phyloP scores from a whole-genome alignment of 2,797 vertebrate genomes.

The Sebastes glaucus region DNA sequence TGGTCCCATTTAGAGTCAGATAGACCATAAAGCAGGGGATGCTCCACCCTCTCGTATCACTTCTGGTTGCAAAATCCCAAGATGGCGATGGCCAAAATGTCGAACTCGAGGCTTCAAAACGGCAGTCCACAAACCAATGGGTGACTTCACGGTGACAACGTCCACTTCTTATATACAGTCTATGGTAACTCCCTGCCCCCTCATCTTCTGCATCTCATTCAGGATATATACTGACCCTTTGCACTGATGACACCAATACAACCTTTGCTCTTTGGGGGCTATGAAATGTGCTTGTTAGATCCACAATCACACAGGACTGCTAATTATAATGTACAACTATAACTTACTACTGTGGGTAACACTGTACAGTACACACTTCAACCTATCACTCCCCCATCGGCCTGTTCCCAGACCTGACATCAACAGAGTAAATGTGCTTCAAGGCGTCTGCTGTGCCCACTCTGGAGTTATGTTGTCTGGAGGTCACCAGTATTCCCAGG shows the following conservation, averaged over 20 bases:
- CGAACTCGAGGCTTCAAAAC: too few species aligned
- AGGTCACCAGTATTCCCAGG: slow-evolving; percentile 70
- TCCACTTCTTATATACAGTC: too few species aligned
- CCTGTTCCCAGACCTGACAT: slow-evolving; percentile 67
- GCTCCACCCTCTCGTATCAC: too few species aligned
- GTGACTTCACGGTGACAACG: too few species aligned
- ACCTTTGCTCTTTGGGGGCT: not conserved
- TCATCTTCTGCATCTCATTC: not conserved
- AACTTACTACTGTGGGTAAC: not conserved
- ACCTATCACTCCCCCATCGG: slow-evolving; percentile 7
- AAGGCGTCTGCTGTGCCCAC: slow-evolving; percentile 38
- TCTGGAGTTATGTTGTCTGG: slow-evolving; percentile 38
- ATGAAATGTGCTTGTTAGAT: not conserved
- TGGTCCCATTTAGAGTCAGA: too few species aligned
- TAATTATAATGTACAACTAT: not conserved
- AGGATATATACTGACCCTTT: not conserved
- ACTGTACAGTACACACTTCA: not conserved
- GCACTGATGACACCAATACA: not conserved
- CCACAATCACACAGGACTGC: slow-evolving; percentile 7
- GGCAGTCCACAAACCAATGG: too few species aligned
- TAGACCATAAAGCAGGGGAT: not conserved
- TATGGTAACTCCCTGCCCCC: not conserved
- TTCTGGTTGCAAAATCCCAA: too few species aligned
- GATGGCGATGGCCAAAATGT: too few species aligned
- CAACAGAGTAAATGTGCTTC: slow-evolving; percentile 30